Evolutionary conservation across 2,113 vertebrate genomes (phyloP).

Genomic region (Neolamprologus ventralis): DNA sequence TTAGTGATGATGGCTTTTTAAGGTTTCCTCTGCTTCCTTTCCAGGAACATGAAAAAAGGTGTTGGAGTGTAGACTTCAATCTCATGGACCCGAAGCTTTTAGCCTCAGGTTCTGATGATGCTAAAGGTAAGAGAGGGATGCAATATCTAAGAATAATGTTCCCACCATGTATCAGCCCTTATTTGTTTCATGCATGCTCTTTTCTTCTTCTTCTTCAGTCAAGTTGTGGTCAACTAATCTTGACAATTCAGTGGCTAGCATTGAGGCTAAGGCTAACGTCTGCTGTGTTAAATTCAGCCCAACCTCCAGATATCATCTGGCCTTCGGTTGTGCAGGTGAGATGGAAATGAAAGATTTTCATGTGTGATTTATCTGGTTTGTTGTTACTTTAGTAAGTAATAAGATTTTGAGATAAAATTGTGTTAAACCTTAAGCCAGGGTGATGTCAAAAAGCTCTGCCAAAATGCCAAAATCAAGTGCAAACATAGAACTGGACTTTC

Average conservation of each 20-base stretch:
- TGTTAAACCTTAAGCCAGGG: no score
- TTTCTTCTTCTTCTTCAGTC: conserved; percentile 69
- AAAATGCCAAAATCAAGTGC: not conserved
- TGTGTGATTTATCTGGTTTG: not conserved
- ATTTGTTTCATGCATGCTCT: not conserved
- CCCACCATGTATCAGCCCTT: not conserved
- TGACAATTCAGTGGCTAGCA: conserved; percentile 97
- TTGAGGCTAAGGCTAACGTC: conserved; percentile 97
- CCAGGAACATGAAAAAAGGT: conserved; percentile 97
- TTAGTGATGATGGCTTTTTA: not conserved
- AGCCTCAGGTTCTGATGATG: conserved; percentile 97
- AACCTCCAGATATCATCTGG: conserved; percentile 93
- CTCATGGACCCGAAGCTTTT: conserved; percentile 98
- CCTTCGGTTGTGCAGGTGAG: conserved; percentile 97
- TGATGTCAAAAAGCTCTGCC: not conserved
- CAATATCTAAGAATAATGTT: not conserved
- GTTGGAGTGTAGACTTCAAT: conserved; percentile 99
- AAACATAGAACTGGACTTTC: not conserved
- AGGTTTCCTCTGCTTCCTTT: not conserved
- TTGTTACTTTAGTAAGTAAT: not conserved
- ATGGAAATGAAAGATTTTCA: not conserved
- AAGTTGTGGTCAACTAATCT: conserved; percentile 98
- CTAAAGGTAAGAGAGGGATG: conserved; percentile 81
- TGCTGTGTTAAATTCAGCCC: conserved; percentile 99
- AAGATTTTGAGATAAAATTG: not conserved